Percentiles rank a stretch among this genome's conserved stretches.
Conservation (phyloP, 2,888 invertebrate genomes). For the Parasteatoda lunata region DNA sequence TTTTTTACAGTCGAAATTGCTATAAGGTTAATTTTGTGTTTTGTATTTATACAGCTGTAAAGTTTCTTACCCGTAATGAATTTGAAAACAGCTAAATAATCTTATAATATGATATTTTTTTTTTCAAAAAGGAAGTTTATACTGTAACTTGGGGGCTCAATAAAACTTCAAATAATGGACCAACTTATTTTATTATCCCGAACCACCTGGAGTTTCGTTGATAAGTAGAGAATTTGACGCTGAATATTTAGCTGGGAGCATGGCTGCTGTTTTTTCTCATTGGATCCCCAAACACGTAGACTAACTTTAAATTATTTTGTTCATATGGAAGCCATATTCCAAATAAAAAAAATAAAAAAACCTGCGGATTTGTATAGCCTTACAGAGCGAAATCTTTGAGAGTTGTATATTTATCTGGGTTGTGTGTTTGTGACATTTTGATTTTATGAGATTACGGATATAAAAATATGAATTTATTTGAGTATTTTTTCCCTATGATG, state of each 20-base stretch:
- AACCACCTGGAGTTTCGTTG: constrained; percentile 24
- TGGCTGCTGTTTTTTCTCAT: constrained; percentile 5
- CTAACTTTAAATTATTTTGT: constrained; percentile 10
- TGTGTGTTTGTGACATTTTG: neutral
- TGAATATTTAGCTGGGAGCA: neutral
- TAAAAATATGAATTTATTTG: neutral
- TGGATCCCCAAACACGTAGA: constrained; percentile 32
- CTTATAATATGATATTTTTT: neutral
- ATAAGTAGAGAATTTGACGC: constrained; percentile 22
- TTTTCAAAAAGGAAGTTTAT: neutral
- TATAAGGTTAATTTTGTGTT: too few species aligned
- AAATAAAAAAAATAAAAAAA: neutral
- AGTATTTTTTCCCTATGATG: neutral
- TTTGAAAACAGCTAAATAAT: neutral
- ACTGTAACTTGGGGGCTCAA: neutral
- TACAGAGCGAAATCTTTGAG: neutral
- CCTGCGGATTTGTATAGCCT: neutral
- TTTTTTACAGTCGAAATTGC: too few species aligned
- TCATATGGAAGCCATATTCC: constrained; percentile 11
- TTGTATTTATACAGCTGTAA: too few species aligned
- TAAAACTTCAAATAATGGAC: neutral
- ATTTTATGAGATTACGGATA: neutral
- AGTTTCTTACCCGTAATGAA: neutral
- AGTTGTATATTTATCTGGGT: neutral
- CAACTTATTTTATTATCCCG: neutral